Evolutionary conservation across 2,113 vertebrate species (phyloP).

Genomic region (Oryzias celebensis): DNA sequence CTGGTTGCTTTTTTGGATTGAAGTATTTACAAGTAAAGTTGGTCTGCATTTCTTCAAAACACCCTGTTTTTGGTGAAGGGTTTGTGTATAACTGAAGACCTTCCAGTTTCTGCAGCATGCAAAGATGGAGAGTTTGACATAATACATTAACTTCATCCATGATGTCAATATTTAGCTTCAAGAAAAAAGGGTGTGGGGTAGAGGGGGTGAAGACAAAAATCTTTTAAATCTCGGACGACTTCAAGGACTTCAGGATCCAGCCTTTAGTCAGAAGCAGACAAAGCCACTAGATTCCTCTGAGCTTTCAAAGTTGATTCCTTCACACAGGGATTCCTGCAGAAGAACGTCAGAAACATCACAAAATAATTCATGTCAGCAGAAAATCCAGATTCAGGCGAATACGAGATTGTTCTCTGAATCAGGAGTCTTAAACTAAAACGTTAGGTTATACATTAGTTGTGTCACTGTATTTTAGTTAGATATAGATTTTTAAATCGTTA

Average conservation of each 20-base stretch:
- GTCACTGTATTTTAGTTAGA: neutral
- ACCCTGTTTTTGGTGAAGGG: slow-evolving; percentile 4
- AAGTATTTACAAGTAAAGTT: slow-evolving; percentile 12
- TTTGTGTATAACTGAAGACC: slow-evolving; percentile 7
- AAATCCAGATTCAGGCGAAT: slow-evolving; percentile 1
- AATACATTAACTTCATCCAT: neutral
- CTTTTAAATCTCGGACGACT: neutral
- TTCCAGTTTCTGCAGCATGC: slow-evolving; percentile 42
- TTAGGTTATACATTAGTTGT: neutral
- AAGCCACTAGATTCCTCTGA: slow-evolving; percentile 71
- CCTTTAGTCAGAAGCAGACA: slow-evolving; percentile 76
- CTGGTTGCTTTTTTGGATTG: neutral
- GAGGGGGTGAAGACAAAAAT: too few species aligned
- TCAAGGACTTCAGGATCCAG: neutral
- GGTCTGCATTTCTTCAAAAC: slow-evolving; percentile 8
- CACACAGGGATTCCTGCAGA: slow-evolving; percentile 76
- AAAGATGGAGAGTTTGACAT: slow-evolving; percentile 20
- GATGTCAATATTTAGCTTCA: neutral
- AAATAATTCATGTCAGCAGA: slow-evolving; percentile 13
- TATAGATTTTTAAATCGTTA: neutral
- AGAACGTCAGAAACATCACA: slow-evolving; percentile 7
- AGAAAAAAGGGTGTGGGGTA: too few species aligned
- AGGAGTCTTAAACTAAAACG: slow-evolving; percentile 13
- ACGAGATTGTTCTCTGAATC: slow-evolving; percentile 1
- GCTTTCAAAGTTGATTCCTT: slow-evolving; percentile 77